Evolutionary conservation across 2,888 invertebrate species (phyloP).

Genomic region (Oxycera nigricornis): DNA sequence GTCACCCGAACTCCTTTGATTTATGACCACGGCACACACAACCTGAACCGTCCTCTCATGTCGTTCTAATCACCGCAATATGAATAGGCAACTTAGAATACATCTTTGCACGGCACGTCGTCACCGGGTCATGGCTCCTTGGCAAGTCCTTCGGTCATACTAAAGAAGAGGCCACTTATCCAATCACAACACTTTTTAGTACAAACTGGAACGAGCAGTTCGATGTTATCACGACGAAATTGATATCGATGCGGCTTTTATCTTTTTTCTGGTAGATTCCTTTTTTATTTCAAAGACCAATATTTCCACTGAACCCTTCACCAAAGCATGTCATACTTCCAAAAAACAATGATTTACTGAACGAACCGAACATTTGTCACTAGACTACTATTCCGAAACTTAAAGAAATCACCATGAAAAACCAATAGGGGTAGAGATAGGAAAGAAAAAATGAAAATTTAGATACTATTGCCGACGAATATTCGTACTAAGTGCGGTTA

Average conservation of each 20-base stretch:
- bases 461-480: constrained; percentile 34
- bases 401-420: not conserved
- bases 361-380: no score
- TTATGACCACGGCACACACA: constrained; percentile 5
- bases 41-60: not conserved
- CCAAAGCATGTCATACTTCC: no score
- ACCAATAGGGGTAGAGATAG: constrained; percentile 13
- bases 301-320: no score
- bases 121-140: constrained; percentile 24
- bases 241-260: not conserved
- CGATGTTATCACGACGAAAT: constrained; percentile 6
- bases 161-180: not conserved
- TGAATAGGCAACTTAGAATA: not conserved
- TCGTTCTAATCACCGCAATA: constrained; percentile 32
- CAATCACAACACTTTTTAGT: constrained; percentile 1
- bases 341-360: no score
- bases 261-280: not conserved
- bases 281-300: no score
- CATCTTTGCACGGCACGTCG: not conserved
- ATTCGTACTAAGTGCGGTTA: constrained; percentile 6
- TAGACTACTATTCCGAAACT: no score
- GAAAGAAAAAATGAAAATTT: constrained; percentile 37
- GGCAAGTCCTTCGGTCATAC: not conserved
- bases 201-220: not conserved
- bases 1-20: not conserved